Evolutionary conservation across 1,140 invertebrate species (phyloP), one percentile per base, ranked within the genome.

Genomic region (Aphis gossypii): DNA sequence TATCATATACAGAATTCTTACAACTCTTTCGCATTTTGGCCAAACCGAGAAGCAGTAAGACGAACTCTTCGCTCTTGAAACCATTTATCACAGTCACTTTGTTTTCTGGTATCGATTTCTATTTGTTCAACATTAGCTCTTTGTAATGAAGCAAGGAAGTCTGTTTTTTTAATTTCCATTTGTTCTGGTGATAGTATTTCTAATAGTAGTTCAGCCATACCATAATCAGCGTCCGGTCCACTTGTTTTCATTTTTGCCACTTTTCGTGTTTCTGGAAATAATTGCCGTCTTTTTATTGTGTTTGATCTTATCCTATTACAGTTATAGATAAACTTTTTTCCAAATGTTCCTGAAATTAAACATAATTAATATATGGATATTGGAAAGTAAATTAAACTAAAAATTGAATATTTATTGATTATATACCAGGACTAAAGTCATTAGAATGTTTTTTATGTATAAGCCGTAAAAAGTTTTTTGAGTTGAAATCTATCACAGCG

Each of bases 181-280:
- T 87, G 0, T 87, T 86, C 84, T 46, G 84, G 41, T 86, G 84
- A 86, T 86, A 25, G 38, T 54, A 0, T 54, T 3, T 54, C 21
- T 54, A 23, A 54, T 9, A 86, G 41, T 25, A 41, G 84, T 46
- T 86, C 84, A 25, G 84, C 84, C 76, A 87, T 88, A 88, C 86
- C 86, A 88, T 88, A 88, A 25, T 88, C 86, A 18, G 86, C 86
- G 30, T 88, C 86, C 9, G 84, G 86, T 48, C 86, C 86, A 88
- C 18, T 83, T 38, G 38, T 88, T 5, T 88, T 88, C 11, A 48
- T 35, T 48, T 48, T 87, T 46, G 41, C 41, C 11, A 54, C 21
- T 82, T 82, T 82, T 82, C 76, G 76, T 82, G n/a, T 35, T 35
- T 82, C 76, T 35, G 76, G 76, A 82, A 82, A 82, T 82, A 82